These are phyloP conservation scores for Grammomys surdaster DNA, from an alignment of 2,113 vertebrate genomes.

Conservation along the genomic window DNA sequence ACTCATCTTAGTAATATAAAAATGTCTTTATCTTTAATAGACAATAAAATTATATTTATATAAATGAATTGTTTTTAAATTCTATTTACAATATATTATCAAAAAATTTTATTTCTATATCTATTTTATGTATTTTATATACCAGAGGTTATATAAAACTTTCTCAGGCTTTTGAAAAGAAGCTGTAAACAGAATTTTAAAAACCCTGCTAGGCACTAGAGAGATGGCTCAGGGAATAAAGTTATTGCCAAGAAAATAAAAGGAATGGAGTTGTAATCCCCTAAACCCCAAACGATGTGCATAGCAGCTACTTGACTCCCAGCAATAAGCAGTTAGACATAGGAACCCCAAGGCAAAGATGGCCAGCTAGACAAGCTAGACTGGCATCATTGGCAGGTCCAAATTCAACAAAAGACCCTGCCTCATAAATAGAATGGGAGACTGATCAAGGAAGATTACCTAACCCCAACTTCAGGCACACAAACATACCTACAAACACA, in stretches of 20 bases:
- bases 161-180: not conserved
- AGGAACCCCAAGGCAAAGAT: not conserved
- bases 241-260: not conserved
- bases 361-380: not conserved
- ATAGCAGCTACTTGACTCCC: not conserved
- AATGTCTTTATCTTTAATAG: not conserved
- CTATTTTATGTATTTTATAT: not conserved
- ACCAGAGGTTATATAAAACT: not conserved
- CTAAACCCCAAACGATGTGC: not conserved
- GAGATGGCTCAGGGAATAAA: not conserved
- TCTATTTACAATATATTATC: not conserved
- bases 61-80: not conserved
- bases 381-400: not conserved
- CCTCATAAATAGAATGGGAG: not conserved
- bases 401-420: not conserved
- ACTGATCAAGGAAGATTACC: not conserved
- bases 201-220: not conserved
- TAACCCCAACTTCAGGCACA: not conserved
- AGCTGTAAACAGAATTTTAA: not conserved
- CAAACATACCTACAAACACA: fast-evolving
- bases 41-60: not conserved
- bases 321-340: not conserved
- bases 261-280: not conserved
- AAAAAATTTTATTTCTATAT: not conserved
- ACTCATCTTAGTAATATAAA: not conserved